Base-by-base conservation (phyloP, 2,888 invertebrate species). In the Tuta absoluta region DNA sequence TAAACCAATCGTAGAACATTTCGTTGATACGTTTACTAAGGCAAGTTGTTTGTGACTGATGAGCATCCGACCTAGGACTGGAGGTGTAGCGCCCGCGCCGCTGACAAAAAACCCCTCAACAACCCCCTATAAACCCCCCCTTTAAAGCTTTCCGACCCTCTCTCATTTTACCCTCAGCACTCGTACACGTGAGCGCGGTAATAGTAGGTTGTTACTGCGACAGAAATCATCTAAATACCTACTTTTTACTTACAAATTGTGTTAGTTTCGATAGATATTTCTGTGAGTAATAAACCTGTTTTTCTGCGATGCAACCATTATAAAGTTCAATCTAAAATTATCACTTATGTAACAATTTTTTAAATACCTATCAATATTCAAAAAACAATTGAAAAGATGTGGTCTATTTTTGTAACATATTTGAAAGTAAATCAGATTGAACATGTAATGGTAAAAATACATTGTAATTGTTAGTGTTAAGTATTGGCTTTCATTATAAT, bases 11-110 rank as follows among this genome's bases (percentile, higher is more conserved):
- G 88, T 89, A 87, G 89, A 85, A 90, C 90, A 89, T 88, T 91
- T 85, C 87, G 90, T 90, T 91, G 87, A 84, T 86, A 87, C 85
- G 84, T 87, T 82, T 88, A 89, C 84, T 86, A 84, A 86, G 86
- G 86, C 89, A 85, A 79, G 85, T 84, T 86, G 82, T 87, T 85
- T 84, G 88, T 87, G 90, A 84, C 84, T 83, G 81, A 81, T 79
- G 84, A 78, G 78, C 71, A 75, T 28, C 75, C 21, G 21, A 23
- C 21, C 17, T 19, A 11, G 23, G 69, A 63, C 69, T 76, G 75
- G 72, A 41, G 72, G 41, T 49, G 60, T 53, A 23, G 60, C 63
- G 65, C 48, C 59, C 59, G 59, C 59, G 38, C 60, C 60, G 45
- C 60, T 33, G 12, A 28, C 56, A 45, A 17, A 45, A 45, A 8